phyloP scores from a whole-genome alignment of 2,113 vertebrate genomes.

The Syngnathus floridae region DNA sequence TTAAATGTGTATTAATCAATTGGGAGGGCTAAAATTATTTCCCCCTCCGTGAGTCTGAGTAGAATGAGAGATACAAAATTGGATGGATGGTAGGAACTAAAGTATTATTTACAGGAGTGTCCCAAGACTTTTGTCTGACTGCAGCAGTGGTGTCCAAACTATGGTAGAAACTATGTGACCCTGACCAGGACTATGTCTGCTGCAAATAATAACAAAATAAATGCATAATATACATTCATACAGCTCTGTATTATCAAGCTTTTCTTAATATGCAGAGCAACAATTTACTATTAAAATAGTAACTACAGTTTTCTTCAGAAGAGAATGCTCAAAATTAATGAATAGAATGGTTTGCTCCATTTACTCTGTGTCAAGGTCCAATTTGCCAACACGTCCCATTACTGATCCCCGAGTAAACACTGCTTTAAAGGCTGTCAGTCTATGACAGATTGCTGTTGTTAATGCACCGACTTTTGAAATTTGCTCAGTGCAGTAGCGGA shows the following conservation, averaged over 20 bases:
- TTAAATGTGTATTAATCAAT: no score
- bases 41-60: no score
- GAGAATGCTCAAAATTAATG: neutral
- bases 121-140: neutral
- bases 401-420: neutral
- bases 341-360: neutral
- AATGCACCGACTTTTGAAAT: neutral
- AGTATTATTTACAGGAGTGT: neutral
- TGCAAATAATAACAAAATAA: neutral
- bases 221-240: neutral
- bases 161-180: no score
- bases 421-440: neutral
- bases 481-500: no score
- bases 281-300: neutral
- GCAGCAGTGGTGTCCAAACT: neutral
- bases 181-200: no score
- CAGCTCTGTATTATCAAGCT: neutral
- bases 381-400: neutral
- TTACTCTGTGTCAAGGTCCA: neutral
- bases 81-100: neutral
- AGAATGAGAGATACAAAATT: neutral
- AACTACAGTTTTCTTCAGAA: constrained; percentile 5
- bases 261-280: neutral
- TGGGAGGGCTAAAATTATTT: no score
- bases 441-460: neutral